Percentiles rank a stretch among this genome's conserved stretches.
phyloP scores from a whole-genome alignment of 2,113 vertebrate species.

The Empidonax traillii region DNA sequence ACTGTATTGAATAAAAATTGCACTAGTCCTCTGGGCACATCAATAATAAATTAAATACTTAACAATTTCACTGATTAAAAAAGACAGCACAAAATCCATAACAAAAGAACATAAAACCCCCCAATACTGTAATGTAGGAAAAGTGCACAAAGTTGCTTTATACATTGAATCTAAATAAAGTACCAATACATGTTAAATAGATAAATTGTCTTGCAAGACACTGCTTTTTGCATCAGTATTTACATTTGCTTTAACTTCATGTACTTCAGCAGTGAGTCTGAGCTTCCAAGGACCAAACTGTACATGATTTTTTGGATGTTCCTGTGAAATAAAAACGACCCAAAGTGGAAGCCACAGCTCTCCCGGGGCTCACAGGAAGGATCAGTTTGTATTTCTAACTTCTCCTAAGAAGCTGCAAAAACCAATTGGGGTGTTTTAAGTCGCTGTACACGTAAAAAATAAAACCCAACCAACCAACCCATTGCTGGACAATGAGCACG shows the following conservation, averaged over 20 bases:
- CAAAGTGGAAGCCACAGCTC: not conserved
- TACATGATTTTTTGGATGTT: not conserved
- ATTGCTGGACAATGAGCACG: not conserved
- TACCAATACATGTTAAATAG: conserved; percentile 70
- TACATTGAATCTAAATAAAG: conserved; percentile 68
- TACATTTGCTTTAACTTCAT: not conserved
- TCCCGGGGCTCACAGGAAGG: not conserved
- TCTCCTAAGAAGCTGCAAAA: not conserved
- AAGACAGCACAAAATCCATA: conserved; percentile 64
- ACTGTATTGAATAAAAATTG: conserved; percentile 71
- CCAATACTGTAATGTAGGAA: conserved; percentile 74
- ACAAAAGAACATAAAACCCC: conserved; percentile 56
- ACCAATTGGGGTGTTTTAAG: not conserved
- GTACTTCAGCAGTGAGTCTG: not conserved
- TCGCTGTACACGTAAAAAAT: not conserved
- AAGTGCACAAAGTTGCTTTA: conserved; percentile 84
- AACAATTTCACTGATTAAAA: conserved; percentile 61
- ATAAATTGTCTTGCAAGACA: conserved; percentile 35
- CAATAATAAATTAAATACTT: conserved; percentile 76
- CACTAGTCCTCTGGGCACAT: conserved; percentile 80
- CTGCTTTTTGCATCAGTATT: conserved; percentile 19
- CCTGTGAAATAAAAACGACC: not conserved
- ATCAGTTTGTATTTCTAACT: not conserved
- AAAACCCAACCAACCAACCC: not conserved
- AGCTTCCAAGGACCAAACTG: not conserved